A percentile compares a stretch with the other conserved stretches of the same genome.
These are phyloP conservation scores for Miltochrista miniata DNA, from an alignment of 2,888 invertebrate genomes.

Conservation along the genomic window DNA sequence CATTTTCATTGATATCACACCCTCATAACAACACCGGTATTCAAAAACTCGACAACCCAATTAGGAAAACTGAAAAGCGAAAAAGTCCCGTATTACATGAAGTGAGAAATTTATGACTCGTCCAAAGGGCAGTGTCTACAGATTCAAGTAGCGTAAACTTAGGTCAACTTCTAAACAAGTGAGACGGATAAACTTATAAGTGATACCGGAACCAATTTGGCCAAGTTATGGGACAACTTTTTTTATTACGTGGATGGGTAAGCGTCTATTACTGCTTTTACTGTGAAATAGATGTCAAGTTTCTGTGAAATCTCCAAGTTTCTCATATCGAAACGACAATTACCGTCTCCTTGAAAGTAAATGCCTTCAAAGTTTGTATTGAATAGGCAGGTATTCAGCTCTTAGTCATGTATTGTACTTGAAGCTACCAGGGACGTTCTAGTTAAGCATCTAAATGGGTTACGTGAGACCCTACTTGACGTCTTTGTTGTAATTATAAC, in stretches of 20 bases:
- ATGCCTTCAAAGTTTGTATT: slow-evolving; percentile 18
- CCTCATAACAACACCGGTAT: neutral
- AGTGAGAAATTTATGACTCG: neutral
- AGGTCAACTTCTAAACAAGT: slow-evolving; percentile 43
- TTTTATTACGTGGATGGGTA: slow-evolving; percentile 55
- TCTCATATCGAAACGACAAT: slow-evolving; percentile 22
- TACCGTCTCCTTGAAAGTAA: slow-evolving; percentile 8
- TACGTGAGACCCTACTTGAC: neutral
- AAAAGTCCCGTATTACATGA: neutral
- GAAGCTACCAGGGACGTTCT: neutral
- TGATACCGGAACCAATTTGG: slow-evolving; percentile 52
- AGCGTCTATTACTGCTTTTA: slow-evolving; percentile 24
- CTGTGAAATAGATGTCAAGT: slow-evolving; percentile 22
- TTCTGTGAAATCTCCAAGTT: slow-evolving; percentile 7
- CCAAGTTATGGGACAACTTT: slow-evolving; percentile 56
- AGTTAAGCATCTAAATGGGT: neutral
- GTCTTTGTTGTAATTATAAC: neutral
- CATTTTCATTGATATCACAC: slow-evolving; percentile 48
- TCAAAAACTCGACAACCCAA: neutral
- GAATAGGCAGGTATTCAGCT: slow-evolving; percentile 8
- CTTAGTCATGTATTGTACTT: neutral
- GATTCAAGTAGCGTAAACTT: slow-evolving; percentile 9
- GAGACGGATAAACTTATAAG: slow-evolving; percentile 44
- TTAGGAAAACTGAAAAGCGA: neutral
- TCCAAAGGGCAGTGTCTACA: slow-evolving; percentile 1